phyloP scores from a whole-genome alignment of 2,888 invertebrate species.

The Drosophila rubida region DNA sequence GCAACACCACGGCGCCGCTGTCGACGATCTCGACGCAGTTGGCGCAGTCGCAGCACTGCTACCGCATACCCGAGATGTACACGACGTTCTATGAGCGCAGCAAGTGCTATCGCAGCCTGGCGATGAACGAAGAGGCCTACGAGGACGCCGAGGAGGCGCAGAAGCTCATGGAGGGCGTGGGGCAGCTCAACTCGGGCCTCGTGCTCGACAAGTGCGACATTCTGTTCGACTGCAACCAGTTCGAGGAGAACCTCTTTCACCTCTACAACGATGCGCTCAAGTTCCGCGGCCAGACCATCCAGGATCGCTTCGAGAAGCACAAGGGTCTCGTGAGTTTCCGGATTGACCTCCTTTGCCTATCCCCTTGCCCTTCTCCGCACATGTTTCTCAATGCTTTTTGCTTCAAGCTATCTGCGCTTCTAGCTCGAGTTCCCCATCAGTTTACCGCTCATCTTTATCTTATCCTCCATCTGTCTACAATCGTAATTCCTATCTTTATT shows the following conservation, averaged over 20 bases:
- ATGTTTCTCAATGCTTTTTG: no score
- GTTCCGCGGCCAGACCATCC: background rate
- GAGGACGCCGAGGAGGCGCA: constrained; percentile 65
- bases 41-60: background rate
- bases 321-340: constrained; percentile 29
- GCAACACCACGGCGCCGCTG: background rate
- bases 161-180: background rate
- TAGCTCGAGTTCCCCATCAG: no score
- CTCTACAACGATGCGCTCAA: constrained; percentile 59
- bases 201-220: constrained; percentile 75
- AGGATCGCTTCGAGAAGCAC: constrained; percentile 17
- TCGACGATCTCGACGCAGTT: background rate
- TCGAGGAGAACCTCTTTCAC: constrained; percentile 72
- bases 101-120: constrained; percentile 63
- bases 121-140: constrained; percentile 63
- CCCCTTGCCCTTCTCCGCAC: background rate
- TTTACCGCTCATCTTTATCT: no score
- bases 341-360: background rate
- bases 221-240: constrained; percentile 73
- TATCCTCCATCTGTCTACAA: no score
- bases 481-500: no score
- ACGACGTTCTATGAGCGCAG: constrained; percentile 15
- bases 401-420: no score
- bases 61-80: background rate
- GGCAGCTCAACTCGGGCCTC: background rate